Conservation (phyloP, 2,797 vertebrate species). For the Squalus acanthias region DNA sequence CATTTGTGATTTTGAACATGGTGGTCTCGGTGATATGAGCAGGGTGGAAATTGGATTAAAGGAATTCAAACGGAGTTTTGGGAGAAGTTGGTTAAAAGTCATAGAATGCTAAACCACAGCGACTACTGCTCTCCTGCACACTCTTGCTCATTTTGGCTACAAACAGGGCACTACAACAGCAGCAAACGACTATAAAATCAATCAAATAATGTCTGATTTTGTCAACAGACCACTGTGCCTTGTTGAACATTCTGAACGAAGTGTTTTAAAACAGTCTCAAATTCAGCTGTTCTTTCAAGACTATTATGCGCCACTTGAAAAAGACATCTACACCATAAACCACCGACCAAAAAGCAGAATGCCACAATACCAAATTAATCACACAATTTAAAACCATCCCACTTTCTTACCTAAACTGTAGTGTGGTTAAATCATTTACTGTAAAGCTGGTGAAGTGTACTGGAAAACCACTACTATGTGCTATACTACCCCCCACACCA, state of each 20-base stretch:
- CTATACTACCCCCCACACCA: not conserved
- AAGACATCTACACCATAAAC: not conserved
- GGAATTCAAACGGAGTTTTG: not conserved
- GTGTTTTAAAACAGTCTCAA: not conserved
- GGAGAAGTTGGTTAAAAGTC: not conserved
- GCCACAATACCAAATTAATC: not conserved
- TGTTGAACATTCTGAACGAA: not conserved
- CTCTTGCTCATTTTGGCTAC: not conserved
- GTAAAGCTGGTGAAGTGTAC: conserved; percentile 14
- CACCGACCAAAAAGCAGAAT: not conserved
- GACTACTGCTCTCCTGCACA: not conserved
- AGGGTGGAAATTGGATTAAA: not conserved
- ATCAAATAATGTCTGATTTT: not conserved
- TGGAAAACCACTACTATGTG: not conserved
- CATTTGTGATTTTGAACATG: not conserved
- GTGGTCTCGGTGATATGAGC: not conserved
- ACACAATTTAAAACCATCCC: not conserved
- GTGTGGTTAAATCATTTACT: conserved; percentile 30
- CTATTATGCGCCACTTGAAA: not conserved
- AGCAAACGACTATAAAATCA: not conserved
- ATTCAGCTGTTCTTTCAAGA: not conserved
- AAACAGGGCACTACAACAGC: not conserved
- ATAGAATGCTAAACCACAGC: not conserved
- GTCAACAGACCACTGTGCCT: not conserved
- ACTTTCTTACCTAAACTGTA: not conserved